Evolutionary conservation across 2,113 vertebrate genomes (phyloP).

Genomic region (Tupaia tana): DNA sequence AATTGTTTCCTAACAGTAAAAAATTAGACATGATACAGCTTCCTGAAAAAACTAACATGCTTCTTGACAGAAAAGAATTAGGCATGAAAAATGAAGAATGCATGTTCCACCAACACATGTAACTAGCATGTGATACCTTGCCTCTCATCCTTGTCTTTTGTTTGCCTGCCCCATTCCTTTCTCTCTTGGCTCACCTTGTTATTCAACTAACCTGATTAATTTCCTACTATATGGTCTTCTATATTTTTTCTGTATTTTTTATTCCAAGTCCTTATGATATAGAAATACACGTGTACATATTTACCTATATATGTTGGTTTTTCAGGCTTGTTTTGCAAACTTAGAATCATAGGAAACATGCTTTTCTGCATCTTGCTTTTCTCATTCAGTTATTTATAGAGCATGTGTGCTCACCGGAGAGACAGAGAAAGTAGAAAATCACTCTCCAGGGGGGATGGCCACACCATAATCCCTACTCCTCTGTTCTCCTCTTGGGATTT

Average conservation of each 20-base stretch:
- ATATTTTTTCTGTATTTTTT: neutral
- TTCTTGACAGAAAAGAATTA: neutral
- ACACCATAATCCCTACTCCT: no score
- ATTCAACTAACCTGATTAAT: neutral
- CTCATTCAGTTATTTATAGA: neutral
- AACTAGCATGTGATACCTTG: fast-evolving
- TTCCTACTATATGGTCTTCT: neutral
- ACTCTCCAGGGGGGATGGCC: no score
- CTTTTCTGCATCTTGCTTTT: conserved; percentile 28
- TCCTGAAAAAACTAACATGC: neutral
- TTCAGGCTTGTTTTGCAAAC: neutral
- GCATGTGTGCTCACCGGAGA: no score
- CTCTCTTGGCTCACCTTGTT: neutral
- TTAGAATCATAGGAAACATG: neutral
- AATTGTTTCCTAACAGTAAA: no score
- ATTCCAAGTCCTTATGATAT: neutral
- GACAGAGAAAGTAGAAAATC: no score
- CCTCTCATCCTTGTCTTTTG: neutral
- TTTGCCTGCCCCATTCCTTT: neutral
- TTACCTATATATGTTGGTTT: neutral
- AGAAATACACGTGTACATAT: neutral
- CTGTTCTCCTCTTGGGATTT: no score
- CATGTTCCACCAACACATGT: neutral
- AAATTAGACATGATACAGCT: neutral
- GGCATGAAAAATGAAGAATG: neutral